phyloP scores from a whole-genome alignment of 1,140 invertebrate species.

The Streblospio benedicti region DNA sequence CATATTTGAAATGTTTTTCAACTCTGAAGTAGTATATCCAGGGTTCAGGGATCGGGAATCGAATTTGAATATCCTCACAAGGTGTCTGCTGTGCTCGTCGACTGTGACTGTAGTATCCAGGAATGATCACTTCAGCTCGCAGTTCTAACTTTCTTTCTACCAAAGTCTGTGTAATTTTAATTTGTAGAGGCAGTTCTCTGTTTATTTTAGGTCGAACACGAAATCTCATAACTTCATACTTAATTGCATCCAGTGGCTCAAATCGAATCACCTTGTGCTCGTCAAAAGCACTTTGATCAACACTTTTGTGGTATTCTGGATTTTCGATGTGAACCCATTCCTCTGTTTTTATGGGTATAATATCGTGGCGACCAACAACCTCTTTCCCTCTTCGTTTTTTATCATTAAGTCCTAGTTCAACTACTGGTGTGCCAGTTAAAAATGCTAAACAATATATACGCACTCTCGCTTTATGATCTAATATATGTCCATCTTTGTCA shows the following conservation, averaged over 20 bases:
- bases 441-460: slow-evolving; percentile 93
- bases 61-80: slow-evolving; percentile 77
- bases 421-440: slow-evolving; percentile 65
- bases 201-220: slow-evolving; percentile 90
- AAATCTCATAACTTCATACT: slow-evolving; percentile 80
- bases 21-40: slow-evolving; percentile 98
- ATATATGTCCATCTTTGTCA: slow-evolving; percentile 59
- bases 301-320: slow-evolving; percentile 87
- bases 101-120: slow-evolving; percentile 88
- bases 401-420: slow-evolving; percentile 96
- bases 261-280: slow-evolving; percentile 86
- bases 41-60: slow-evolving; percentile 95
- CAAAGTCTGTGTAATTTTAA: slow-evolving; percentile 55
- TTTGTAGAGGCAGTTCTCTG: slow-evolving; percentile 88
- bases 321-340: slow-evolving; percentile 97
- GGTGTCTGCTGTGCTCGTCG: slow-evolving; percentile 80
- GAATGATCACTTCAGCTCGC: slow-evolving; percentile 85
- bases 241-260: slow-evolving; percentile 96
- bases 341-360: slow-evolving; percentile 97
- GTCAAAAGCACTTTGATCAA: slow-evolving; percentile 85
- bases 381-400: slow-evolving; percentile 92
- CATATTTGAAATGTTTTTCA: slow-evolving; percentile 96
- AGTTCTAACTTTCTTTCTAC: slow-evolving; percentile 67
- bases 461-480: slow-evolving; percentile 87
- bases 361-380: slow-evolving; percentile 96